phyloP scores from a whole-genome alignment of 2,797 vertebrate species.

The Falco novaeseelandiae region DNA sequence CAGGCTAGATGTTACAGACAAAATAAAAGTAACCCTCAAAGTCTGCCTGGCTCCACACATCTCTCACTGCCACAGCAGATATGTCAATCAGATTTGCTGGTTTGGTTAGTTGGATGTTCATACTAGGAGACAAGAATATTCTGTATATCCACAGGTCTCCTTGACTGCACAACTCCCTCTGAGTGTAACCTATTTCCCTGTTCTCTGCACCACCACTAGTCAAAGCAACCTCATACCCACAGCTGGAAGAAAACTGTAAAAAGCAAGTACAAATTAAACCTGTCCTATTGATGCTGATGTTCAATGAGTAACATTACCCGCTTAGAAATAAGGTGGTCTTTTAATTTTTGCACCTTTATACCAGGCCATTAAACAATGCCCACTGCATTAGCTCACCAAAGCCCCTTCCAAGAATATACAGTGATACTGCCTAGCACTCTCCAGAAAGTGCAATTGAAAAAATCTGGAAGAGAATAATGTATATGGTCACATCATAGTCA shows the following conservation, averaged over 20 bases:
- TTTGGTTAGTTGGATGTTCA: not conserved
- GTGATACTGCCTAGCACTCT: not conserved
- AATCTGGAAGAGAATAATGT: fast-evolving
- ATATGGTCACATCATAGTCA: not conserved
- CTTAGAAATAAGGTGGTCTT: not conserved
- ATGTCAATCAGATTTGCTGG: not conserved
- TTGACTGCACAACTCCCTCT: not conserved
- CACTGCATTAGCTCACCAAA: not conserved
- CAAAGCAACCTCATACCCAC: not conserved
- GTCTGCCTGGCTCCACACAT: not conserved
- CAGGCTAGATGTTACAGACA: not conserved
- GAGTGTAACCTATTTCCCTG: not conserved
- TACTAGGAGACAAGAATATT: not conserved
- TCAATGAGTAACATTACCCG: fast-evolving
- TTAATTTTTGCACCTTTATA: not conserved
- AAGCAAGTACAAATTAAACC: not conserved
- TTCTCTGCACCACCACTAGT: not conserved
- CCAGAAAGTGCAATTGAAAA: not conserved
- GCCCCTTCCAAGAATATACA: not conserved
- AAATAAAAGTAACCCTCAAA: not conserved
- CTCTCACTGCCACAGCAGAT: not conserved
- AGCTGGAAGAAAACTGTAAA: not conserved
- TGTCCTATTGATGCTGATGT: not conserved
- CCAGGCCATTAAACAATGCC: not conserved
- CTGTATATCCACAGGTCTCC: not conserved